Evolutionary conservation across 2,113 vertebrate species (phyloP), one percentile per base, ranked within the genome.

Genomic region (Pogona vitticeps): DNA sequence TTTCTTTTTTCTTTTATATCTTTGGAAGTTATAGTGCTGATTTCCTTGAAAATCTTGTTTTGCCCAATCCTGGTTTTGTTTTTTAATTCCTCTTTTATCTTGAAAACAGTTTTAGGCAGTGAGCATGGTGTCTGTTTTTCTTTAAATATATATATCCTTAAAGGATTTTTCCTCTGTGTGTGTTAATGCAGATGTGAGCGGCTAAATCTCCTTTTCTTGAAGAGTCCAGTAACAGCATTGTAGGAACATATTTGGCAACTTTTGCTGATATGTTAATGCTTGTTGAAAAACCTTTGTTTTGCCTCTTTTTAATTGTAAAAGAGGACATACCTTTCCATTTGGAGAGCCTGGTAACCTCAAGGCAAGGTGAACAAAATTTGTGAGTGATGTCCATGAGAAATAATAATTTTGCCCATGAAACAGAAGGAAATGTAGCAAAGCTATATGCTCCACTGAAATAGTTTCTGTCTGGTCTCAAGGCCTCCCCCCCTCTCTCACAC

Each of bases 31-130:
- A 96, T 97, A 94, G 96, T 95, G 90, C 96, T 96, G 95, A 95
- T 97, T 95, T 94, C 92, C 92, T 96, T 96, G 93, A 96, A 96
- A 96, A 97, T 97, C 97, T 96, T 95, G 91, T 92, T 92, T 91
- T 93, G 90, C 91, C 90, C 90, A 91, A 94, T 92, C 91, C 90
- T 93, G 93, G 94, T 88, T 93, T 79, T 84, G 63, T 79, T 40
- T 78, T 86, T 88, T 83, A 80, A 65, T 52, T 33, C 21, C 42
- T 76, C 67, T 88, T 88, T 80, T 73, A 85, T 73, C 84, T 91
- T 70, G 85, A 89, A 89, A 68, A 88, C 92, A 90, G 91, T 93
- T 94, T 88, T 93, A 94, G 92, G 90, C 82, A 94, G 78, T 40
- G 0, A 88, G 87, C 91, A 83, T 90, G 91, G 91, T 89, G 94